A percentile compares a stretch with the other conserved stretches of the same genome.
phyloP scores from a whole-genome alignment of 1,140 invertebrate species.

The Calephelis nemesis region DNA sequence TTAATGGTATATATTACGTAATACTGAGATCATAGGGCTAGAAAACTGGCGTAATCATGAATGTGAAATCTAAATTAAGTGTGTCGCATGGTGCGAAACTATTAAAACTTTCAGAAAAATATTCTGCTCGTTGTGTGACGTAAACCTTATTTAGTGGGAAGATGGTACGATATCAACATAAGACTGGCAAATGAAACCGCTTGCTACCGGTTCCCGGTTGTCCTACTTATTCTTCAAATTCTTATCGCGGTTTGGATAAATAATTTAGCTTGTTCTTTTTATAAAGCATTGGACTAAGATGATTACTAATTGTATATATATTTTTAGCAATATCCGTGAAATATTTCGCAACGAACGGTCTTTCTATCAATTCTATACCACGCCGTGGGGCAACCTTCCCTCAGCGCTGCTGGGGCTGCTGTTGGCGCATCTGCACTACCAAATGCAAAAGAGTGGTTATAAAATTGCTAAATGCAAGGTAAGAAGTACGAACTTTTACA shows the following conservation, averaged over 20 bases:
- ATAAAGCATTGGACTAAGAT: not conserved
- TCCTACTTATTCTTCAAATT: no score
- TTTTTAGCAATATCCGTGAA: conserved; percentile 36
- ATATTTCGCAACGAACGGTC: conserved; percentile 38
- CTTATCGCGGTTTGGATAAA: not conserved
- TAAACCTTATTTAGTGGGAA: no score
- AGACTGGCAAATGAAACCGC: no score
- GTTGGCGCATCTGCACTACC: conserved; percentile 37
- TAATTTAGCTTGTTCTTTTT: not conserved
- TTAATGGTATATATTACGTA: no score
- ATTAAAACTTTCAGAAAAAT: no score
- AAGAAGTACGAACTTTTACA: not conserved
- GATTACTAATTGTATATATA: conserved; percentile 5
- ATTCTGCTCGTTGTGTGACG: no score
- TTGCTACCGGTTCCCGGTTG: no score
- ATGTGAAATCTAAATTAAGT: no score
- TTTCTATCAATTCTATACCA: conserved; percentile 44
- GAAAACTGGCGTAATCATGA: no score
- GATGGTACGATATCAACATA: no score
- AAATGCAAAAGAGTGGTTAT: conserved; percentile 28
- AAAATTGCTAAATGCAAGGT: conserved; percentile 33
- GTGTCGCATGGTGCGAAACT: no score
- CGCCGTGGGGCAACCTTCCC: conserved; percentile 52
- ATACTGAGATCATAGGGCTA: no score
- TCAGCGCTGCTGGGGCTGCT: conserved; percentile 40